phyloP scores from a whole-genome alignment of 2,888 invertebrate genomes.

The Melanostoma mellinum region DNA sequence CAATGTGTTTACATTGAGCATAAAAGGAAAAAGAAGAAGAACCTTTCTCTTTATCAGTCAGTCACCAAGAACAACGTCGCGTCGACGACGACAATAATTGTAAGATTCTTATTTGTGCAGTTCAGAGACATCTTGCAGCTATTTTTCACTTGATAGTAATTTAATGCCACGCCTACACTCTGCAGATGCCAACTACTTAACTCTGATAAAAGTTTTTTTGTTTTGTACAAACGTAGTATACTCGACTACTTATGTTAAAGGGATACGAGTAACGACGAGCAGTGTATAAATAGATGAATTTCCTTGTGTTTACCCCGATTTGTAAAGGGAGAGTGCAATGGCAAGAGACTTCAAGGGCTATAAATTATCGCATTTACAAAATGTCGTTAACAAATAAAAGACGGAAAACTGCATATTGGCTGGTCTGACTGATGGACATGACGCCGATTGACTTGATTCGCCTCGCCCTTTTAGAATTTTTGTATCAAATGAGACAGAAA shows the following conservation, averaged over 20 bases:
- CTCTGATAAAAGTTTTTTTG: conserved; percentile 39
- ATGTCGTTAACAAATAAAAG: conserved; percentile 47
- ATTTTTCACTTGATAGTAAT: conserved; percentile 72
- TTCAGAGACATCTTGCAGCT: conserved; percentile 54
- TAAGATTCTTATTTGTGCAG: conserved; percentile 21
- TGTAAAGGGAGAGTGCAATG: conserved; percentile 6
- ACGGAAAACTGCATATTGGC: conserved; percentile 7
- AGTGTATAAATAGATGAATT: conserved; percentile 25
- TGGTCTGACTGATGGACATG: conserved; percentile 10
- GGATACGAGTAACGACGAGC: conserved; percentile 9
- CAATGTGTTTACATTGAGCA: conserved; percentile 13
- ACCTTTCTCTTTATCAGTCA: conserved; percentile 66
- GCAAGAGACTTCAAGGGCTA: conserved; percentile 53
- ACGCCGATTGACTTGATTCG: conserved; percentile 42
- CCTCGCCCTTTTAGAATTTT: conserved; percentile 60
- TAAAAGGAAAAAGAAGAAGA: conserved; percentile 32
- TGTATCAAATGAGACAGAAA: not conserved
- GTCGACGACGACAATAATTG: conserved; percentile 36
- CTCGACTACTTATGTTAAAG: conserved; percentile 14
- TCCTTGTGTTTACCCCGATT: conserved; percentile 4
- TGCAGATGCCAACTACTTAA: conserved; percentile 52
- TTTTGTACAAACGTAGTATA: not conserved
- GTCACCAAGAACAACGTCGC: conserved; percentile 7
- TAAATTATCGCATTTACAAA: conserved; percentile 66
- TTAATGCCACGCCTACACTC: conserved; percentile 69